Base-by-base conservation (phyloP, 2,113 vertebrate species). In the Aleadryas rufinucha region DNA sequence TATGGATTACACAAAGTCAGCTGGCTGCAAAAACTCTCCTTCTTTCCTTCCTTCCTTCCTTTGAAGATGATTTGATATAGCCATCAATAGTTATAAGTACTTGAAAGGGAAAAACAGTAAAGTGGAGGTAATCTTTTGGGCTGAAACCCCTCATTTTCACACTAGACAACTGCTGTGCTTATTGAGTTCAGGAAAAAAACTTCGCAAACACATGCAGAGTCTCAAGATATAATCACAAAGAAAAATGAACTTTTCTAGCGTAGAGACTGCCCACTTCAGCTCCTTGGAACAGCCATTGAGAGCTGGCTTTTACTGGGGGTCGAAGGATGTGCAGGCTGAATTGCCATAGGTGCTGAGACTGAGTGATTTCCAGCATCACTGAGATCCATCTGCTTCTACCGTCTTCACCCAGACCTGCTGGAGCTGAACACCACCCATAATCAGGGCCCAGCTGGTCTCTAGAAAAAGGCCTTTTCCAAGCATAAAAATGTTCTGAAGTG, bases 271-370 rank as follows among this genome's bases (percentile, higher is more conserved):
- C 49, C 1, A 2, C 31, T 84, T 75, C 80, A 70, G 52, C 52
- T 87, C n/a, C 9, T 17, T 37, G 53, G 42, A 78, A 52, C 26
- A 86, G 71, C 82, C 50, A 15, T 0, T 39, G 41, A 52, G 72
- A 50, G 22, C 20, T n/a, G 33, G 52, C 11, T 66, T 93, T 89
- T 61, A 6, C 1, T 1, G 3, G 14, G 33, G 8, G 30, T 39
- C 64, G 57, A 50, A 78, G 87, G 53, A 71, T 6, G 1, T 28
- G 39, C n/a, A 57, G 60, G 47, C 47, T 84, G 84, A 86, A 63
- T 70, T 2, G 4, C 54, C 0, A 0, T 31, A 16, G 52, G 39
- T 77, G 44, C 92, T 87, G 74, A 76, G 71, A 2, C 26, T n/a
- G 24, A 85, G 27, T 33, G 49, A 68, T 82, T 79, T 56, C 92